phyloP scores from a whole-genome alignment of 2,888 invertebrate genomes.

The Tetramorium bicarinatum region DNA sequence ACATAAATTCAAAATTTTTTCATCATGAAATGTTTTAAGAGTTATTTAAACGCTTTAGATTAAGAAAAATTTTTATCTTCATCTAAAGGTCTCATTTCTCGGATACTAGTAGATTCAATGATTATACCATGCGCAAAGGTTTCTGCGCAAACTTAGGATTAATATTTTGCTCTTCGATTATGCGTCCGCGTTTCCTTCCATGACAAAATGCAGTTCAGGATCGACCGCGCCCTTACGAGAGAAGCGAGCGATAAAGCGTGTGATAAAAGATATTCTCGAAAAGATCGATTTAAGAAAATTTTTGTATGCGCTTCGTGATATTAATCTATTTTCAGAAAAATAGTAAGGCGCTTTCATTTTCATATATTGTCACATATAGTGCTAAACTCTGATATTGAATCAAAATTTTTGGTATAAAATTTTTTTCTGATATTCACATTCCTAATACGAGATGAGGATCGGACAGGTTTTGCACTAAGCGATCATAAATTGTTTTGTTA shows the following conservation, averaged over 20 bases:
- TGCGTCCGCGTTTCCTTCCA: slow-evolving; percentile 53
- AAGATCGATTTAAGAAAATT: slow-evolving; percentile 13
- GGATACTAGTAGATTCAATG: not conserved
- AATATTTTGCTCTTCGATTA: slow-evolving; percentile 3
- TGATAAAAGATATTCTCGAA: slow-evolving; percentile 63
- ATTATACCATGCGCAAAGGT: not conserved
- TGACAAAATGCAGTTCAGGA: slow-evolving; percentile 60
- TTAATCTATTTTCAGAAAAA: slow-evolving; percentile 31
- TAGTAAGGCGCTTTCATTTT: not conserved
- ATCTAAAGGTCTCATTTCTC: not conserved
- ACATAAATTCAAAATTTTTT: not conserved
- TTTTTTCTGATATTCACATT: not conserved
- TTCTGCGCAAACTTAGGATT: not conserved
- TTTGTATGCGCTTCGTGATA: not conserved
- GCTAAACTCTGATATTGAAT: not conserved
- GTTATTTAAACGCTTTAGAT: not conserved
- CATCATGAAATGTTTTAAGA: not conserved
- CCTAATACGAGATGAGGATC: not conserved
- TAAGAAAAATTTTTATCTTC: not conserved
- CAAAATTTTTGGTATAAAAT: not conserved
- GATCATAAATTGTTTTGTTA: not conserved
- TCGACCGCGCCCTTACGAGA: slow-evolving; percentile 71
- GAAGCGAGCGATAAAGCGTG: slow-evolving; percentile 23
- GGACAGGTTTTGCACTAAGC: not conserved
- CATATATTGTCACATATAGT: not conserved